Conservation (phyloP, 2,113 vertebrate genomes). For the human region DNA sequence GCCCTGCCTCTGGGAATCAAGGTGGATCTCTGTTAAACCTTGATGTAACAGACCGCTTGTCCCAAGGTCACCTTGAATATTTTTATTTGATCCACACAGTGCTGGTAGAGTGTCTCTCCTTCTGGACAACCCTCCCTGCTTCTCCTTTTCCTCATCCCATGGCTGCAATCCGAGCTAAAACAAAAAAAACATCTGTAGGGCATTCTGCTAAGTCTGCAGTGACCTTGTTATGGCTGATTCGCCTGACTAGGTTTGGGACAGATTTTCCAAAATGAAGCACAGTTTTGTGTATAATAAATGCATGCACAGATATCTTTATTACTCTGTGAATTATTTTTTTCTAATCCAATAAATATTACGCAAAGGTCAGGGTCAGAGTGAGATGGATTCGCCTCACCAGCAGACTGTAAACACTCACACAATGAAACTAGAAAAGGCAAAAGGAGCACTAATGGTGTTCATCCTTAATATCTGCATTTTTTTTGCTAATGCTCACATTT, state of each 20-base stretch:
- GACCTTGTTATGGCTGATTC: conserved; percentile 60
- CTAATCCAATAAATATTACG: conserved; percentile 54
- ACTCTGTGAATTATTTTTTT: conserved; percentile 57
- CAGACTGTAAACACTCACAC: conserved; percentile 66
- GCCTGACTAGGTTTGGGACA: conserved; percentile 61
- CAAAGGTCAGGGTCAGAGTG: conserved; percentile 74
- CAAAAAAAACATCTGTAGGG: conserved; percentile 50
- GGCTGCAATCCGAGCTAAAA: background rate
- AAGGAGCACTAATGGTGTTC: conserved; percentile 64
- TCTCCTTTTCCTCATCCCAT: background rate
- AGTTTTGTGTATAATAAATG: conserved; percentile 52
- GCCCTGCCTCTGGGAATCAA: background rate
- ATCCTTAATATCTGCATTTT: conserved; percentile 63
- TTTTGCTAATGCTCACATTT: conserved; percentile 64
- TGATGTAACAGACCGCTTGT: background rate
- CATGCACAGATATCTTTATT: conserved; percentile 33
- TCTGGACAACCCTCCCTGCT: background rate
- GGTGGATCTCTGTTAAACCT: background rate
- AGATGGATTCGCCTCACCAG: conserved; percentile 66
- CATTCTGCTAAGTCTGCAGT: conserved; percentile 22
- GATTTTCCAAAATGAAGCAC: conserved; percentile 48
- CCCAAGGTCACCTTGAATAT: background rate
- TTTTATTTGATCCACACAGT: background rate
- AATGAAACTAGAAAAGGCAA: conserved; percentile 37
- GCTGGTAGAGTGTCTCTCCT: background rate